phyloP scores from a whole-genome alignment of 2,888 invertebrate genomes.

The Hecatera dysodea region DNA sequence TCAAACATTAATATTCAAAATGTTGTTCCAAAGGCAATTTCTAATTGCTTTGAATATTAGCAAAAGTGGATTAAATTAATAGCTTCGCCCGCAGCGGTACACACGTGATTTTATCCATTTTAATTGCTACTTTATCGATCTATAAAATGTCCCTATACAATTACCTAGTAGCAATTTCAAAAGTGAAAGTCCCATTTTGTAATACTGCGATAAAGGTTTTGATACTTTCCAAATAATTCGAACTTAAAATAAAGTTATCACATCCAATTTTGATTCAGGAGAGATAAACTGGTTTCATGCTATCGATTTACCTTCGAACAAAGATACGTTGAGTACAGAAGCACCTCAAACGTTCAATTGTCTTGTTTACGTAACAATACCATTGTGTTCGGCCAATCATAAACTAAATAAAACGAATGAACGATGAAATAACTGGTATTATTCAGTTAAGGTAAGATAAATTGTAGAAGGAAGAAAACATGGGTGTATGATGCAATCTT shows the following conservation, averaged over 20 bases:
- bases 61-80: conserved; percentile 59
- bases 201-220: conserved; percentile 19
- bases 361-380: conserved; percentile 34
- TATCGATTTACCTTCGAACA: conserved; percentile 28
- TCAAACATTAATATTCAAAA: conserved; percentile 62
- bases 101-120: conserved; percentile 43
- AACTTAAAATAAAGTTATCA: conserved; percentile 12
- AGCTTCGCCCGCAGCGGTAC: conserved; percentile 52
- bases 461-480: conserved; percentile 51
- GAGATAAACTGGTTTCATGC: conserved; percentile 30
- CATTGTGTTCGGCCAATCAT: conserved; percentile 37
- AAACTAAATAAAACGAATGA: conserved; percentile 48
- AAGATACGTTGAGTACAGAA: conserved; percentile 19
- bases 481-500: conserved; percentile 59
- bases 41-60: conserved; percentile 60
- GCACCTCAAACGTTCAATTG: conserved; percentile 14
- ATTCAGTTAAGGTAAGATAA: conserved; percentile 62
- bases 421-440: conserved; percentile 52
- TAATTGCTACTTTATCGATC: conserved; percentile 52
- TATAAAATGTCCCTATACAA: conserved; percentile 33
- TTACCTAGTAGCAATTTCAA: conserved; percentile 59
- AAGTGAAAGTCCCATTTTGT: conserved; percentile 52
- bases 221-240: conserved; percentile 27
- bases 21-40: conserved; percentile 56
- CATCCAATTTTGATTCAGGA: conserved; percentile 21